A percentile compares a stretch with the other conserved stretches of the same genome.
phyloP scores from a whole-genome alignment of 2,888 invertebrate genomes.

The Ganaspis brasiliensis region DNA sequence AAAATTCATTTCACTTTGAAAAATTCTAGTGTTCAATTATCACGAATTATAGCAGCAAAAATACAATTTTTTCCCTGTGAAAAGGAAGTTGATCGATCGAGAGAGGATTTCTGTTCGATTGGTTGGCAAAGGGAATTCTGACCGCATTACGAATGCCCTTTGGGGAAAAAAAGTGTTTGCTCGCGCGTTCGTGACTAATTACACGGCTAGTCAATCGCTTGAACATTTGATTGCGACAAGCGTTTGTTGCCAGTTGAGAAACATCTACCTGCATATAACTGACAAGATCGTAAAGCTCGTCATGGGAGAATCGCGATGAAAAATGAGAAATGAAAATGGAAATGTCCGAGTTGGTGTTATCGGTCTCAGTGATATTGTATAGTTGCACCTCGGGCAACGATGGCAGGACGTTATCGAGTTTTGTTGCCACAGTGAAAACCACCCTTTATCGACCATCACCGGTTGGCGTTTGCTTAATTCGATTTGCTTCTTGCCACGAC shows the following conservation, averaged over 20 bases:
- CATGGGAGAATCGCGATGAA: constrained; percentile 20
- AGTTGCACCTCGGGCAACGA: constrained; percentile 10
- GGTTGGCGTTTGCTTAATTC: constrained; percentile 55
- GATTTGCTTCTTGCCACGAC: constrained; percentile 49
- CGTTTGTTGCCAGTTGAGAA: not conserved
- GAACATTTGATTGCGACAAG: constrained; percentile 4
- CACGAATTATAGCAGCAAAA: no score
- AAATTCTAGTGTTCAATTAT: no score
- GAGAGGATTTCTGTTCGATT: no score
- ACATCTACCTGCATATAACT: not conserved
- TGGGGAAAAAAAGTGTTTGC: not conserved
- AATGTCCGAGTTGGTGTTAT: constrained; percentile 24
- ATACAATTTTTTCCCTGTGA: no score
- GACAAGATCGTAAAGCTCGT: constrained; percentile 11
- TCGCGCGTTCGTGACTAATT: not conserved
- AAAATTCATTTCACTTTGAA: no score
- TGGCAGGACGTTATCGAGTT: constrained; percentile 54
- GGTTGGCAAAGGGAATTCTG: not conserved
- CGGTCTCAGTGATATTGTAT: constrained; percentile 30
- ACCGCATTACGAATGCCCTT: constrained; percentile 10
- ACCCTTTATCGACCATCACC: constrained; percentile 45
- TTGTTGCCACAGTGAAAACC: constrained; percentile 55
- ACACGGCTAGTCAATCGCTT: not conserved
- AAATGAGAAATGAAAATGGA: constrained; percentile 37
- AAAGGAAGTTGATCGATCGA: no score